A percentile compares a stretch with the other conserved stretches of the same genome.
Evolutionary conservation across 2,113 vertebrate genomes (phyloP).

Genomic region (Danio rerio): GRCz12tu NC_133187.1:38950501-38951000

Average conservation of each 20-base stretch:
- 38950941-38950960: constrained; percentile 37
- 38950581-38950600: constrained; percentile 70
- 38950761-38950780: constrained; percentile 65
- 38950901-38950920: constrained; percentile 1
- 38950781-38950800: constrained; percentile 77
- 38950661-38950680: constrained; percentile 31
- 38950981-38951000: neutral
- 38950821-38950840: constrained; percentile 83
- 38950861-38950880: constrained; percentile 70
- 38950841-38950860: constrained; percentile 79
- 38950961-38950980: constrained; percentile 29
- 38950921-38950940: constrained; percentile 45
- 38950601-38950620: constrained; percentile 64
- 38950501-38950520: constrained; percentile 53
- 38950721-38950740: constrained; percentile 70
- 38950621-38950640: constrained; percentile 19
- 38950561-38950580: constrained; percentile 35
- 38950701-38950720: constrained; percentile 68
- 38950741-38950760: constrained; percentile 70
- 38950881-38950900: constrained; percentile 57
- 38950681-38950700: constrained; percentile 50
- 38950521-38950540: constrained; percentile 48
- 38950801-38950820: constrained; percentile 75
- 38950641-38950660: constrained; percentile 53
- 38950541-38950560: constrained; percentile 35